These are phyloP conservation scores for Chrysocyon brachyurus DNA, from an alignment of 2,797 vertebrate species.

Conservation along the genomic window DNA sequence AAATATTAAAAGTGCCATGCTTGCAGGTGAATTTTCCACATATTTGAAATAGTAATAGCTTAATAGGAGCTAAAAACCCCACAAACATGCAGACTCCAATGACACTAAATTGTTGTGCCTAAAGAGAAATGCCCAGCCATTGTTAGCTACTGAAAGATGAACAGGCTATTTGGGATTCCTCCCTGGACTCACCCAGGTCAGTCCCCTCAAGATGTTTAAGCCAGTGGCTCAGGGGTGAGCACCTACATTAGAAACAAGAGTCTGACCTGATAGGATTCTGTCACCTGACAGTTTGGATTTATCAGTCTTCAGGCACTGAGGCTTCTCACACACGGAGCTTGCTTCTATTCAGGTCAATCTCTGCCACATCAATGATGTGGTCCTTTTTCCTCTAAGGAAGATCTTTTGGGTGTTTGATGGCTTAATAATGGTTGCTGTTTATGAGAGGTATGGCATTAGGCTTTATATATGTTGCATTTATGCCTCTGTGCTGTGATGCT, in stretches of 20 bases:
- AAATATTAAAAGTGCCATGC: not conserved
- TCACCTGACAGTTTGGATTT: not conserved
- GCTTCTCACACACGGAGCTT: not conserved
- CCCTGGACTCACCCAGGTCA: not conserved
- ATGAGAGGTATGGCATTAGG: rapidly evolving
- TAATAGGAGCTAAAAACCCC: not conserved
- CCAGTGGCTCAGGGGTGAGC: not conserved
- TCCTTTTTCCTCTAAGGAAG: conserved; percentile 11
- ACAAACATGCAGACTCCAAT: not conserved
- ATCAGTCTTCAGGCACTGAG: not conserved
- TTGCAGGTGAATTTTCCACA: conserved; percentile 45
- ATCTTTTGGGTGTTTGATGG: not conserved
- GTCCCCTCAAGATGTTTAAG: not conserved
- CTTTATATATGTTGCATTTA: not conserved
- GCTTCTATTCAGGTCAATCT: not conserved
- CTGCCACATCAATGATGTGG: not conserved
- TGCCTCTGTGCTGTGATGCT: not conserved
- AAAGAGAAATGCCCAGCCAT: not conserved
- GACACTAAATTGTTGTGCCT: not conserved
- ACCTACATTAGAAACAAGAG: not conserved
- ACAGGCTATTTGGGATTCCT: not conserved
- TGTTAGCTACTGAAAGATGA: not conserved
- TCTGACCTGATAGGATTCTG: not conserved
- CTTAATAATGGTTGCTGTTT: not conserved
- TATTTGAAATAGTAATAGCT: not conserved